Evolutionary conservation across 2,113 vertebrate species (phyloP).

Genomic region (Cheilinus undulatus): DNA sequence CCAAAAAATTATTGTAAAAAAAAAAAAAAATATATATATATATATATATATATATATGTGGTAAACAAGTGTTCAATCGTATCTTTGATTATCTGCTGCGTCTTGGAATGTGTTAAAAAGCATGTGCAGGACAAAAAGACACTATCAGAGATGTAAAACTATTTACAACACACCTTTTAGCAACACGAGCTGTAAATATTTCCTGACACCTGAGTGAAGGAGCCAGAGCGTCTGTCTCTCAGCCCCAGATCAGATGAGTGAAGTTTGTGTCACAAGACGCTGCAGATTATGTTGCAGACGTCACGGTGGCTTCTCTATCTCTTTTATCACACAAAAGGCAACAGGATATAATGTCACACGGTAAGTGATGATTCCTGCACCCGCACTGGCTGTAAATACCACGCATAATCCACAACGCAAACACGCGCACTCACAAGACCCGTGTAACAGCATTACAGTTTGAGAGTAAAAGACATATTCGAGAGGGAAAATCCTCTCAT

Average conservation of each 20-base stretch:
- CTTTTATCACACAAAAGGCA: slow-evolving; percentile 45
- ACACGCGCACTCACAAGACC: slow-evolving; percentile 26
- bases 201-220: slow-evolving; percentile 39
- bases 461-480: slow-evolving; percentile 59
- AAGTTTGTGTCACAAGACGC: slow-evolving; percentile 53
- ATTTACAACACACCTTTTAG: slow-evolving; percentile 36
- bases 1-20: too few species aligned
- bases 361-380: slow-evolving; percentile 48
- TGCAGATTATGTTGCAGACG: slow-evolving; percentile 59
- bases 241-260: slow-evolving; percentile 33
- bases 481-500: slow-evolving; percentile 50
- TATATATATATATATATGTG: too few species aligned
- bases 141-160: slow-evolving; percentile 27
- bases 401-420: slow-evolving; percentile 4
- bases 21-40: too few species aligned
- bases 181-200: slow-evolving; percentile 33
- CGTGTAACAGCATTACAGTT: slow-evolving; percentile 36
- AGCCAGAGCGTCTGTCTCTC: slow-evolving; percentile 15
- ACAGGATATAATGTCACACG: slow-evolving; percentile 65
- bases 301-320: slow-evolving; percentile 33
- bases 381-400: slow-evolving; percentile 20
- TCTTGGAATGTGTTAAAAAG: background rate
- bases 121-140: slow-evolving; percentile 1
- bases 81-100: background rate
- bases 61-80: background rate